Conservation (phyloP, 2,797 vertebrate species). For the Thamnophis elegans region DNA sequence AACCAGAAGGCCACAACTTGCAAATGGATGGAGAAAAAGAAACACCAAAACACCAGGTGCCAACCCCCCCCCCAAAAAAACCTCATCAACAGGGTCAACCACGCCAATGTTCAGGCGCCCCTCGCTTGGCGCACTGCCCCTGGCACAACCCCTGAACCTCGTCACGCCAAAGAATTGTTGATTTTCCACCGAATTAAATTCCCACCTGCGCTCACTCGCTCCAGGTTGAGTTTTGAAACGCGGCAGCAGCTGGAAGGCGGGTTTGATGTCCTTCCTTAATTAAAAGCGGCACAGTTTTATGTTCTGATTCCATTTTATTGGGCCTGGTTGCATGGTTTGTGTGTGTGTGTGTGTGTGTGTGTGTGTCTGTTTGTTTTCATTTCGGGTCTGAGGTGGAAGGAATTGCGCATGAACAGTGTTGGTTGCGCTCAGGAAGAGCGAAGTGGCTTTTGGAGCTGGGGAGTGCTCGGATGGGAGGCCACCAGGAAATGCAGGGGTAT, state of each 20-base stretch:
- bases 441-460: not conserved
- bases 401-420: fast-evolving
- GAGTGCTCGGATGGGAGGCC: not conserved
- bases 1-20: not conserved
- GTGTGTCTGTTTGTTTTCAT: not conserved
- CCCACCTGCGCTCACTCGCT: not conserved
- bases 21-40: too few species aligned
- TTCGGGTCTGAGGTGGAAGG: fast-evolving
- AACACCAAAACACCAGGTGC: fast-evolving
- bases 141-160: not conserved
- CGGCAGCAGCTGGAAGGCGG: not conserved
- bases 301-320: not conserved
- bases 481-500: not conserved
- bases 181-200: too few species aligned
- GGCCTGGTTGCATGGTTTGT: not conserved
- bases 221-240: not conserved
- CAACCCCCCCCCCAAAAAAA: not conserved
- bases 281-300: not conserved
- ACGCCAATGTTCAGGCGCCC: too few species aligned
- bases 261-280: not conserved
- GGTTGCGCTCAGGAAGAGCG: not conserved
- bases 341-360: too few species aligned
- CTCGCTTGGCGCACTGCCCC: not conserved
- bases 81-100: not conserved
- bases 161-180: not conserved